A percentile compares a stretch with the other conserved stretches of the same genome.
phyloP scores from a whole-genome alignment of 2,797 vertebrate species.

The Brachyrhaphis roseni region DNA sequence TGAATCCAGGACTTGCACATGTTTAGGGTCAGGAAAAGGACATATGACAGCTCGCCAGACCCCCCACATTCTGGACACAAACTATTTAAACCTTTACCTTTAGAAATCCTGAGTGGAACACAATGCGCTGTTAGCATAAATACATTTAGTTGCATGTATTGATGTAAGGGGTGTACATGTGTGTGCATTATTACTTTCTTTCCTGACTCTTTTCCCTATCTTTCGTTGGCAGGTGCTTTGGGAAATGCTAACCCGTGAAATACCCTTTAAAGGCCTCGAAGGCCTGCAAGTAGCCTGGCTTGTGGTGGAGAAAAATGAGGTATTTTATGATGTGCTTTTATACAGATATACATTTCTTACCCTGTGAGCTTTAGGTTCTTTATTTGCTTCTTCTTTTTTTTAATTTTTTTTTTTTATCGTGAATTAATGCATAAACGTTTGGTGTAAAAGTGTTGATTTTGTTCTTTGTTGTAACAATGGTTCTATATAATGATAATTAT shows the following conservation, averaged over 20 bases:
- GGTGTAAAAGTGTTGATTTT: background rate
- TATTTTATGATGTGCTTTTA: conserved; percentile 58
- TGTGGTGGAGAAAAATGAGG: conserved; percentile 99
- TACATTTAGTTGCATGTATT: background rate
- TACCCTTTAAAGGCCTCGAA: conserved; percentile 99
- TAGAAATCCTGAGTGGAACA: background rate
- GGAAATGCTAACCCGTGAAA: conserved; percentile 99
- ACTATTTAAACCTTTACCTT: background rate
- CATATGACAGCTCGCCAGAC: background rate
- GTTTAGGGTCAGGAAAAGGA: background rate
- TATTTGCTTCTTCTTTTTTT: background rate
- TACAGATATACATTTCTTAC: background rate
- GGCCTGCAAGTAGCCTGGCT: conserved; percentile 99
- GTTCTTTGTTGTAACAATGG: background rate
- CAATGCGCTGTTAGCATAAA: background rate
- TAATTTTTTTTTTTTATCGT: background rate
- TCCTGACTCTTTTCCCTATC: background rate
- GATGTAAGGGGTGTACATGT: background rate
- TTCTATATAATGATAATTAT: background rate
- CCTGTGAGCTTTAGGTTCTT: background rate
- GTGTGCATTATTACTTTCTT: background rate
- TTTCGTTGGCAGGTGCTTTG: conserved; percentile 90
- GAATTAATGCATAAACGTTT: background rate
- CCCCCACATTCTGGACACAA: background rate
- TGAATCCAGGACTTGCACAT: background rate